phyloP scores from a whole-genome alignment of 1,140 invertebrate genomes.

The Anastatus disparis region DNA sequence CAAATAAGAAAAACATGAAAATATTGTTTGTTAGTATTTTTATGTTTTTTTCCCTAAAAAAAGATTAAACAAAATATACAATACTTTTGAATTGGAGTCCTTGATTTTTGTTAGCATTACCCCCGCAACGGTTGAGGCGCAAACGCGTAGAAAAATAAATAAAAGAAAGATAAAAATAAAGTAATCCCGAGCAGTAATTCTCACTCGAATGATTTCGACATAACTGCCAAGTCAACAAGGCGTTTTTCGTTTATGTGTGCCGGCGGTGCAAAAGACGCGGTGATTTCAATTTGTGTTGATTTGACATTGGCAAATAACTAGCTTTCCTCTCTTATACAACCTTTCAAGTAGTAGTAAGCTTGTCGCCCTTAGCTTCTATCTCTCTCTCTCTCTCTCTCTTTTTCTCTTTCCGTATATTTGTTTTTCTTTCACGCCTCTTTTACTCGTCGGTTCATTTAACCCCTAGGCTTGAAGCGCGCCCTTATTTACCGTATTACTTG shows the following conservation, averaged over 20 bases:
- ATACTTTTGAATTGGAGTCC: no score
- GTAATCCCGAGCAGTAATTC: not conserved
- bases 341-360: no score
- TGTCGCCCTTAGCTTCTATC: slow-evolving; percentile 41
- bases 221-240: slow-evolving; percentile 52
- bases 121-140: no score
- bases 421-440: slow-evolving; percentile 51
- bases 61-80: no score
- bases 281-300: slow-evolving; percentile 66
- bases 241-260: no score
- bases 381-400: slow-evolving; percentile 49
- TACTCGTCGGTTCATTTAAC: slow-evolving; percentile 59
- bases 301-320: slow-evolving; percentile 61
- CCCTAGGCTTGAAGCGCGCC: not conserved
- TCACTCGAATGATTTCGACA: slow-evolving; percentile 25
- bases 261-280: slow-evolving; percentile 40
- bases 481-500: not conserved
- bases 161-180: not conserved
- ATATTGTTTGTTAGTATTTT: no score
- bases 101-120: no score
- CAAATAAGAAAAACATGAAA: no score
- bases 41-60: no score
- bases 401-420: slow-evolving; percentile 44
- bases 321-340: not conserved
- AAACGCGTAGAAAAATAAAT: slow-evolving; percentile 1